Percentiles rank a stretch among this genome's conserved stretches.
Evolutionary conservation across 2,113 vertebrate genomes (phyloP).

Genomic region (Saguinus midas): DNA sequence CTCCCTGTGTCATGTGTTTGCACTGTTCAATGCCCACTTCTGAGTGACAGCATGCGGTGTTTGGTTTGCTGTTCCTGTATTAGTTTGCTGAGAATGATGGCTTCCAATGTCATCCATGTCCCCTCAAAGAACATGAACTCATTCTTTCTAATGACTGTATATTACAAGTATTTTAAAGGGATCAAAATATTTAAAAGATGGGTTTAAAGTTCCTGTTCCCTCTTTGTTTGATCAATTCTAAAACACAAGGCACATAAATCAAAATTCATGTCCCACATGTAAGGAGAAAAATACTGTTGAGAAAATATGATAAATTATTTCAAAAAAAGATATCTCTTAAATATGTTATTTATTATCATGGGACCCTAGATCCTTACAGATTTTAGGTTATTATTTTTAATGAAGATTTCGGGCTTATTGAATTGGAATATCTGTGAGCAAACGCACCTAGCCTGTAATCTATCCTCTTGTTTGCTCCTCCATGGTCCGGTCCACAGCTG

Average conservation of each 20-base stretch:
- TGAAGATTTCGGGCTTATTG: background rate
- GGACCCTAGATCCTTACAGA: background rate
- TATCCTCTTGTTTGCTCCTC: background rate
- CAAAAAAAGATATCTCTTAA: constrained; percentile 12
- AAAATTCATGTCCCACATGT: background rate
- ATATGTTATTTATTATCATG: background rate
- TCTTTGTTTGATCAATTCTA: background rate
- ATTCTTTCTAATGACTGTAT: too few relatives aligned
- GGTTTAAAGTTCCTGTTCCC: background rate
- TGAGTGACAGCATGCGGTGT: too few relatives aligned
- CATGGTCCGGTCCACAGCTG: background rate
- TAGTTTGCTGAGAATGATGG: too few relatives aligned
- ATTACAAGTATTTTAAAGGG: fast-evolving
- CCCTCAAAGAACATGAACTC: too few relatives aligned
- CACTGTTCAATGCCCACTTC: too few relatives aligned
- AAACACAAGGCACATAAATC: background rate
- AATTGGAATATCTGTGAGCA: background rate
- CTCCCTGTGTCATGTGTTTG: too few relatives aligned
- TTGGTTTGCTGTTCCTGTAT: too few relatives aligned
- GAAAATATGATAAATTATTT: background rate
- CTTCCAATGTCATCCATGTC: too few relatives aligned
- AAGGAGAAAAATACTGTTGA: background rate
- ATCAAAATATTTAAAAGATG: background rate
- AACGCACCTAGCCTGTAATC: background rate
- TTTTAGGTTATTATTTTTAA: background rate